Conservation (phyloP, 2,797 vertebrate species). For the Chaenodraco wilsoni region DNA sequence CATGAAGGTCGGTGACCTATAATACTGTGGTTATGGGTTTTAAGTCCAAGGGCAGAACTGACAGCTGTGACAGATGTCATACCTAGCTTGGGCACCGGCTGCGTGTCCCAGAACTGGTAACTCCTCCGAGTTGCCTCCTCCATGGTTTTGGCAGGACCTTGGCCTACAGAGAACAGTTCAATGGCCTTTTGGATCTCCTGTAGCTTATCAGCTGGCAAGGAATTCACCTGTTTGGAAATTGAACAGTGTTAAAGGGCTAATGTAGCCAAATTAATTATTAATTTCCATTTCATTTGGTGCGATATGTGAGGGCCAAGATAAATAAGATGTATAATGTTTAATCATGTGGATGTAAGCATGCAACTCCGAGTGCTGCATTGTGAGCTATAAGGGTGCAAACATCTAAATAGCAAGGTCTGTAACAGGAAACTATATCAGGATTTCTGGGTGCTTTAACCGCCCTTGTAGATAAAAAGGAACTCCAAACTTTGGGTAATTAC, state of each 20-base stretch:
- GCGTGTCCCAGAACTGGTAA: constrained; percentile 99
- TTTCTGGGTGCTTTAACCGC: not conserved
- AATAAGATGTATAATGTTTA: not conserved
- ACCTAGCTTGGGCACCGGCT: constrained; percentile 98
- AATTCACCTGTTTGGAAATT: constrained; percentile 79
- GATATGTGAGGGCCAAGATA: not conserved
- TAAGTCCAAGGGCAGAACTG: not conserved
- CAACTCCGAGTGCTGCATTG: not conserved
- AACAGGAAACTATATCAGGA: not conserved
- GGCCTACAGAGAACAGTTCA: constrained; percentile 95
- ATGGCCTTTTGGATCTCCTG: constrained; percentile 96
- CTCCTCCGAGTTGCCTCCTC: constrained; percentile 96
- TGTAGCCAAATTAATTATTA: not conserved
- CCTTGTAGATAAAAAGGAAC: not conserved
- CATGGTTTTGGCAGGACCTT: constrained; percentile 98
- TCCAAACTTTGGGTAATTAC: not conserved
- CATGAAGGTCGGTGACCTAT: constrained; percentile 1
- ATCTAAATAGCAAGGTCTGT: not conserved
- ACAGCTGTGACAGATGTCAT: constrained; percentile 38
- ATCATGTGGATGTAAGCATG: not conserved
- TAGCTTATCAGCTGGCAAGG: constrained; percentile 78
- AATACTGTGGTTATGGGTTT: not conserved
- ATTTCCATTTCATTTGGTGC: not conserved
- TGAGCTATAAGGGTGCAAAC: not conserved
- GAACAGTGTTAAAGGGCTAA: not conserved